These are phyloP conservation scores for Astropecten irregularis DNA, from an alignment of 53 echinoderm and acorn worm genomes.

Conservation along the genomic window DNA sequence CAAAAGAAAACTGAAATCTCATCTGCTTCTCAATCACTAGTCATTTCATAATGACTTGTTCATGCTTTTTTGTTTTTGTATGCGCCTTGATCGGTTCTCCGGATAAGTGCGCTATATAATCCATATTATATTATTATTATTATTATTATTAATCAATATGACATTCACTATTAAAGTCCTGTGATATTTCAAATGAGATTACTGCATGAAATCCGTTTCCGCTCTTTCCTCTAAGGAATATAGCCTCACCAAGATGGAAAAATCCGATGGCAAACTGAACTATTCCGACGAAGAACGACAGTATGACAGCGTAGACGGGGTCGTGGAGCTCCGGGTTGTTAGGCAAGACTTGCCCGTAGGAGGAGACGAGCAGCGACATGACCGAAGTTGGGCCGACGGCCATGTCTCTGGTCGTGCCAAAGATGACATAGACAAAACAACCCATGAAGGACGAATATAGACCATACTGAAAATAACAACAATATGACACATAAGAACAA, in stretches of 20 bases:
- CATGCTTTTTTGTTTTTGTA: no score
- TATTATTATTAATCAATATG: no score
- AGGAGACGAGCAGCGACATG: conserved; percentile 80
- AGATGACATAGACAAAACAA: conserved; percentile 77
- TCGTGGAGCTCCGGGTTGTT: conserved; percentile 36
- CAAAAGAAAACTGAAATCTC: no score
- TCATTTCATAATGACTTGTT: no score
- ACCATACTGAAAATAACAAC: conserved; percentile 70
- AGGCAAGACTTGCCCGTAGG: conserved; percentile 53
- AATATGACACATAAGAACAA: no score
- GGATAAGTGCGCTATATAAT: no score
- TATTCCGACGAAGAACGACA: conserved; percentile 73
- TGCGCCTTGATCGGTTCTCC: no score
- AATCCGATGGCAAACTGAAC: conserved; percentile 78
- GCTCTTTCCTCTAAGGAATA: background rate
- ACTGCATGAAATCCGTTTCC: no score
- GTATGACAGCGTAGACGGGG: conserved; percentile 65
- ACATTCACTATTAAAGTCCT: no score
- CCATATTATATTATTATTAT: no score
- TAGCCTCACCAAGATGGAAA: conserved; percentile 89
- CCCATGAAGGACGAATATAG: conserved; percentile 92
- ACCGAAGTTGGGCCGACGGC: conserved; percentile 87
- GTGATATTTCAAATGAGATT: no score
- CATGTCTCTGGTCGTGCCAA: conserved; percentile 76
- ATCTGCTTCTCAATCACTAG: no score